Percentiles rank a stretch among this genome's conserved stretches.
Conservation (phyloP, 2,113 vertebrate species). For the Varanus komodoensis region DNA sequence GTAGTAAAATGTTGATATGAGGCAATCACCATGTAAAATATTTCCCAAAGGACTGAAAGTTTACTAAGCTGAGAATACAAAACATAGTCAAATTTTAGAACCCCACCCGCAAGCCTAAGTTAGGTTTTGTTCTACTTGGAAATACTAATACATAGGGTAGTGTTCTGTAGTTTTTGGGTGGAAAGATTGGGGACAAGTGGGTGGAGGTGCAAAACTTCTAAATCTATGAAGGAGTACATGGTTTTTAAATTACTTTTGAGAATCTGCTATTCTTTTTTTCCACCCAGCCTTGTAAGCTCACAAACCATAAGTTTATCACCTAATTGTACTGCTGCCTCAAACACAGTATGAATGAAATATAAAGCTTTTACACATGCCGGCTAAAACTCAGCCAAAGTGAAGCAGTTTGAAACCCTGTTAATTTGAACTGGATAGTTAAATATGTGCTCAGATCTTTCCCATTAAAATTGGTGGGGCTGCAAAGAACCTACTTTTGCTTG, state of each 20-base stretch:
- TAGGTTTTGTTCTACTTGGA: slow-evolving; percentile 11
- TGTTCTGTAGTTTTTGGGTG: neutral
- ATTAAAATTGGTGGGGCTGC: neutral
- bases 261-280: neutral
- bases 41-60: slow-evolving; percentile 9
- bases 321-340: neutral
- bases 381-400: neutral
- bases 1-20: slow-evolving; percentile 31
- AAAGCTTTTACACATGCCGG: slow-evolving; percentile 6
- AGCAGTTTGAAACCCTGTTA: neutral
- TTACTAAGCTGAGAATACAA: slow-evolving; percentile 34
- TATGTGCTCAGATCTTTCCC: neutral
- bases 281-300: neutral
- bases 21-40: slow-evolving; percentile 4
- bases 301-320: neutral
- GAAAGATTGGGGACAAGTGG: neutral
- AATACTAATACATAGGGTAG: neutral
- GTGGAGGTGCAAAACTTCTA: neutral
- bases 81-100: slow-evolving; percentile 4
- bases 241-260: slow-evolving; percentile 16
- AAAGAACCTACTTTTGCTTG: neutral
- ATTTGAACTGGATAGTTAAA: neutral
- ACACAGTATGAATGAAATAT: neutral
- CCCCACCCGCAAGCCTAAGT: neutral
- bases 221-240: neutral